Percentiles rank a stretch among this genome's conserved stretches.
phyloP scores from a whole-genome alignment of 2,797 vertebrate species.

The Parauchenoglanis punctatus region DNA sequence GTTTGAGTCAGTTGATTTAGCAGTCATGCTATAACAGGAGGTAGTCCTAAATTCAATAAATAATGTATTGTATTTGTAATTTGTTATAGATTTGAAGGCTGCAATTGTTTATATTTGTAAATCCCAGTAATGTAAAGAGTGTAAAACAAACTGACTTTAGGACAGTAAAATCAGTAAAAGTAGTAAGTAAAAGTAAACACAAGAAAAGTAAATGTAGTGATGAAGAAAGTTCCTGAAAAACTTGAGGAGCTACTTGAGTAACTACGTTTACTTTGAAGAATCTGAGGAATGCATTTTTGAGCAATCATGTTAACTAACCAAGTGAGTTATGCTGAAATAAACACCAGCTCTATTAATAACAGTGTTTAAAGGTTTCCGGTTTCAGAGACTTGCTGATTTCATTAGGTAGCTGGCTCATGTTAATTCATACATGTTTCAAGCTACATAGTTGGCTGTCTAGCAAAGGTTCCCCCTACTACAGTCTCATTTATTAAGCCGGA shows the following conservation, averaged over 20 bases:
- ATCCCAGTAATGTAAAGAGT: not conserved
- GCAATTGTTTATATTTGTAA: not conserved
- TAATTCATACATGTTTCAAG: not conserved
- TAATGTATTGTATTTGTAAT: not conserved
- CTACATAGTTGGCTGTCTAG: not conserved
- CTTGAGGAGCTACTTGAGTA: too few relatives aligned
- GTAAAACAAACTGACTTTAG: not conserved
- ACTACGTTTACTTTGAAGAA: too few relatives aligned
- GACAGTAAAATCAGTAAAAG: too few relatives aligned
- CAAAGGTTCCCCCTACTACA: too few relatives aligned
- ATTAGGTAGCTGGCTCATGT: not conserved
- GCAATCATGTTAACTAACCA: not conserved
- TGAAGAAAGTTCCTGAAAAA: too few relatives aligned
- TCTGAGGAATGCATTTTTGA: not conserved
- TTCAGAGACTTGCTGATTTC: not conserved
- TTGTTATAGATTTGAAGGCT: not conserved
- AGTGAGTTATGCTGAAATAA: not conserved
- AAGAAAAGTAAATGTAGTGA: too few relatives aligned
- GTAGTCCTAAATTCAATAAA: not conserved
- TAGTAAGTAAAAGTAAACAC: too few relatives aligned
- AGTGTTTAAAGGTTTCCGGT: not conserved
- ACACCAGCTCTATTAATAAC: not conserved
- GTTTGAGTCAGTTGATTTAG: not conserved
- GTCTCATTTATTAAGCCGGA: too few relatives aligned
- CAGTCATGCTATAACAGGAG: not conserved